Evolutionary conservation across 2,797 vertebrate genomes (phyloP), one percentile per base, ranked within the genome.

Genomic region (Rhodeus uyekii): DNA sequence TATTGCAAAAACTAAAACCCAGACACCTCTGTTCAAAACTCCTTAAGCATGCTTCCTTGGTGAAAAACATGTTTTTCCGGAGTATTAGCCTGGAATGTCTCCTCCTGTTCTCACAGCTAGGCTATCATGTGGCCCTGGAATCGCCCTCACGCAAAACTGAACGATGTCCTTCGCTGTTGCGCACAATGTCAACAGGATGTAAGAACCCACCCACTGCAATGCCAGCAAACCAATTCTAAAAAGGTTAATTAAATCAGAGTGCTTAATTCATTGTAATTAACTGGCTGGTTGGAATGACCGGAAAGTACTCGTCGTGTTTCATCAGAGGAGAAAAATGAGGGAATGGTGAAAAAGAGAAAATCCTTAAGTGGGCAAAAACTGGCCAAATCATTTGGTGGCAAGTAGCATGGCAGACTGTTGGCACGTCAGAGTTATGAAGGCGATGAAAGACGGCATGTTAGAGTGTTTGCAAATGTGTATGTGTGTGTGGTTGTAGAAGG

Each of bases 171-270:
- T 58, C n/a, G 29, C 82, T 84, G 85, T 78, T 58, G 16, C 24
- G 32, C 39, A 79, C 27, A 81, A 79, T 79, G 80, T 78, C 79
- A 88, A 88, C 83, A 87, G 84, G 84, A 87, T 91, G 89, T 88
- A 91, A 84, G 46, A 87, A 87, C 84, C 85, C 74, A 71, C 88
- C 84, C 75, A 64, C 88, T 85, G 89, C 88, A 87, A 85, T 90
- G 83, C 88, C 85, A 88, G 84, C 81, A 88, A 91, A 89, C 79
- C 89, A 87, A 87, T 89, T 90, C 86, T 84, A 87, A 87, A 86
- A 89, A 88, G 90, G 86, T 87, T 88, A 88, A 89, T 90, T 88
- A 84, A 89, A 88, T 87, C 86, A 87, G 84, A 46, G 69, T 84
- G 84, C 82, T 84, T 87, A 76, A 87, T 89, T 83, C 84, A 86